Percentiles rank a stretch among this genome's conserved stretches.
Evolutionary conservation across 2,888 invertebrate species (phyloP).

Genomic region (Helicoverpa assulta): DNA sequence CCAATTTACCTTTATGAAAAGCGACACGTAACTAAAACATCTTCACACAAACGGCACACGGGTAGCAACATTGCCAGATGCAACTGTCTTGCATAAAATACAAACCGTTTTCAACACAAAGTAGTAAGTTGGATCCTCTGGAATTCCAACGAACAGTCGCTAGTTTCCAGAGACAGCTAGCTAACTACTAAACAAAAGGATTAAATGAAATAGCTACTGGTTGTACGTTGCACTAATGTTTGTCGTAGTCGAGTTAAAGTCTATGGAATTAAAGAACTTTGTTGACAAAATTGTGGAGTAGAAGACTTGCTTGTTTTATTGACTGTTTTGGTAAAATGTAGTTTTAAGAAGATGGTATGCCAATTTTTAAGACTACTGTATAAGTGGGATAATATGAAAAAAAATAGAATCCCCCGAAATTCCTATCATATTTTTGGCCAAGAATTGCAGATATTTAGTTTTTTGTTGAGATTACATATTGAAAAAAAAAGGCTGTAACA

Average conservation of each 20-base stretch:
- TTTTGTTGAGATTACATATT: too few relatives aligned
- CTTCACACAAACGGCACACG: background rate
- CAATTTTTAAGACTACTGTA: too few relatives aligned
- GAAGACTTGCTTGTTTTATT: background rate
- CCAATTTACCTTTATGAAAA: background rate
- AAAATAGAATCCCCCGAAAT: too few relatives aligned
- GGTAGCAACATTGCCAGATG: slow-evolving; percentile 20
- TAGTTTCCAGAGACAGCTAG: slow-evolving; percentile 46
- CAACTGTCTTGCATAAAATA: slow-evolving; percentile 44
- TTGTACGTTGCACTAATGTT: slow-evolving; percentile 33
- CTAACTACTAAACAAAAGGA: slow-evolving; percentile 66
- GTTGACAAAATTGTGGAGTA: slow-evolving; percentile 3
- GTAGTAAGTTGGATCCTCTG: slow-evolving; percentile 58
- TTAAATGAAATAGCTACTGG: slow-evolving; percentile 55
- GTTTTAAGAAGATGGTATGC: background rate
- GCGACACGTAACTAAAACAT: background rate
- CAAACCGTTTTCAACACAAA: slow-evolving; percentile 48
- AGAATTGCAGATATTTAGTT: too few relatives aligned
- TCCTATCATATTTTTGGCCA: too few relatives aligned
- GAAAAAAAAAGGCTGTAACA: too few relatives aligned
- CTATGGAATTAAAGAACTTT: slow-evolving; percentile 18
- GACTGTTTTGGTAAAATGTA: background rate
- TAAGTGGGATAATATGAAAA: too few relatives aligned
- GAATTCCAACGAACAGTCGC: slow-evolving; percentile 48
- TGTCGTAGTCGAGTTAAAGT: slow-evolving; percentile 30